Evolutionary conservation across 2,113 vertebrate genomes (phyloP).

Genomic region (Elephas maximus): DNA sequence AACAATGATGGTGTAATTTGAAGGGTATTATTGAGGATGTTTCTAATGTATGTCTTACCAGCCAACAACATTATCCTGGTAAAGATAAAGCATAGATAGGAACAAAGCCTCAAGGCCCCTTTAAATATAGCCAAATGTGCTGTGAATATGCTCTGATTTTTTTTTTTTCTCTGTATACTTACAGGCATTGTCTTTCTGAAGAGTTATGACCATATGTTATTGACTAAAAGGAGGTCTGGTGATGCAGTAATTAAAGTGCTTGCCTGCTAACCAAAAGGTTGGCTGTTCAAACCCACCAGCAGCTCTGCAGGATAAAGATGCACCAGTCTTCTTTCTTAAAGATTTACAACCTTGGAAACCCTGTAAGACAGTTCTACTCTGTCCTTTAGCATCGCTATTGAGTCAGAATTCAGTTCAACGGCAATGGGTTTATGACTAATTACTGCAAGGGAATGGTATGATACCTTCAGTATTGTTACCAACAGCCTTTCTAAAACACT

Average conservation of each 20-base stretch:
- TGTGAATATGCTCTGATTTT: no score
- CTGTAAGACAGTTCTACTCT: background rate
- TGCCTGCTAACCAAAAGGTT: background rate
- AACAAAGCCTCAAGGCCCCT: background rate
- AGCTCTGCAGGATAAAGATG: background rate
- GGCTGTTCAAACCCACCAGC: background rate
- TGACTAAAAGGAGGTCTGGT: no score
- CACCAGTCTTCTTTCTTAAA: background rate
- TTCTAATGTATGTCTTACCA: background rate
- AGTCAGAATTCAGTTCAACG: background rate
- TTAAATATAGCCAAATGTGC: background rate
- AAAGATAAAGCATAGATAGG: background rate
- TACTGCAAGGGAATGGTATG: background rate
- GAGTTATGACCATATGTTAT: background rate
- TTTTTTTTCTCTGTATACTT: background rate
- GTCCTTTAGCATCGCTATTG: background rate
- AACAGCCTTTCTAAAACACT: conserved; percentile 22
- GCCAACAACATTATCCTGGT: background rate
- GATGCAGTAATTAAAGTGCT: background rate
- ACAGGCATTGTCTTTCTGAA: background rate
- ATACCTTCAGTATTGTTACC: background rate
- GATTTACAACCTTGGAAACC: background rate
- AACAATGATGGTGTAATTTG: background rate
- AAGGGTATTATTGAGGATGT: background rate
- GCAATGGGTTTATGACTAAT: background rate